Base-by-base conservation (phyloP, 1,140 invertebrate species). In the Cyphomyrmex costatus region DNA sequence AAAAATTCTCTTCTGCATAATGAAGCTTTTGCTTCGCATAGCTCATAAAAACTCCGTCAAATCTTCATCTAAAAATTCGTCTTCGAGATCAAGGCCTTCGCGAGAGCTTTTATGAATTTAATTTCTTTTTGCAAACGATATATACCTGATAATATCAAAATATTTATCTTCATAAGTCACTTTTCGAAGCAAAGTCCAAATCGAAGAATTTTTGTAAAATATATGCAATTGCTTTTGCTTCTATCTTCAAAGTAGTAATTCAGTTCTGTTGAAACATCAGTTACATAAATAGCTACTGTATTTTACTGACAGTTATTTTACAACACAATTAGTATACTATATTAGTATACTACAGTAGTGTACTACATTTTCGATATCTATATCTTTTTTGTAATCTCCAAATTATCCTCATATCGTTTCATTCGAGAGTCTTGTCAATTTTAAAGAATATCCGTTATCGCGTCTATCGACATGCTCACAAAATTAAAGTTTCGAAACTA, bases 381-480 rank as follows among this genome's bases (percentile, higher is more conserved):
- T 21, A 8, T 53, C 30, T 68, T 70, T 27, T n/a, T 33, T 21
- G 33, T 14, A 36, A 36, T 46, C 8, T 63, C 16, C 16, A 4
- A 12, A 60, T 27, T 61, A 58, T 77, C 10, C 58, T 49, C 27
- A 21, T 21, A 21, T 53, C 19, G 19, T 36, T 33, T 33, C 4
- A n/a, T 30, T 74, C 24, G 3, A 73, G 3, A n/a, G 36, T 68
- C 30, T 27, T 21, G 19, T 61, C 24, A 60, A 49, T 61, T 27
- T 4, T 19, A 21, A 24, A 24, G n/a, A 16, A n/a, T 27, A 46
- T 36, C 16, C 46, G 60, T 73, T 70, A 60, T 16, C 42, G 24
- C 42, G 24, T 60, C 61, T 49, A 49, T 51, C 33, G 46, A 36
- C 51, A 56, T 36, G 19, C 24, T 70, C 79, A 73, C 79, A 73